These are phyloP conservation scores for Barbus barbus DNA, from an alignment of 2,113 vertebrate species.

Conservation along the genomic window DNA sequence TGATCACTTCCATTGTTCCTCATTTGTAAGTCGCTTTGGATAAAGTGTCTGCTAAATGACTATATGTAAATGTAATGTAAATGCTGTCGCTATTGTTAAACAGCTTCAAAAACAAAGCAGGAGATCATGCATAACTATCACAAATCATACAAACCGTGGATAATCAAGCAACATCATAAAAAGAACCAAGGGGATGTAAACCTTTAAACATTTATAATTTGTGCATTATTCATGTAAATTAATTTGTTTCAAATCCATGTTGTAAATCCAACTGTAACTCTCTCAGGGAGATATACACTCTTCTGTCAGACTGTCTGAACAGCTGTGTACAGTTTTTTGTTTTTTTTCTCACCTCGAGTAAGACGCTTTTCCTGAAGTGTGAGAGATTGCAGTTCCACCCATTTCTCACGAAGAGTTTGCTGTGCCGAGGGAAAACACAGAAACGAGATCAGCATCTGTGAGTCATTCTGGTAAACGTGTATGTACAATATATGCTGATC, in stretches of 20 bases:
- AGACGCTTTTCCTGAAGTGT: conserved; percentile 83
- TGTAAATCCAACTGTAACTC: neutral
- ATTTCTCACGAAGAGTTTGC: conserved; percentile 84
- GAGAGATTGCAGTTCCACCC: conserved; percentile 82
- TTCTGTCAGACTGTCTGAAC: neutral
- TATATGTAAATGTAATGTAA: no score
- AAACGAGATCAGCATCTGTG: neutral
- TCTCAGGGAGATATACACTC: conserved; percentile 57
- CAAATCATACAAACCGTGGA: no score
- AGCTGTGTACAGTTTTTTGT: conserved; percentile 48
- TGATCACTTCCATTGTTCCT: no score
- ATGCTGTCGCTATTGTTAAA: no score
- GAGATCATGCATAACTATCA: no score
- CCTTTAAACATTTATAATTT: neutral
- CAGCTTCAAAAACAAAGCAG: no score
- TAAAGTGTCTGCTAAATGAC: no score
- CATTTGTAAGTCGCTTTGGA: no score
- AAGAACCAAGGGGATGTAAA: neutral
- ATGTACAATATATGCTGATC: neutral
- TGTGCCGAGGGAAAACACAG: conserved; percentile 63
- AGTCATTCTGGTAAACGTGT: neutral
- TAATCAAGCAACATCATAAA: neutral
- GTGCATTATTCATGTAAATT: neutral
- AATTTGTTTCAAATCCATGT: neutral
- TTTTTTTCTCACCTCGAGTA: conserved; percentile 78